Evolutionary conservation across 1,140 invertebrate genomes (phyloP).

Genomic region (Diprion similis): DNA sequence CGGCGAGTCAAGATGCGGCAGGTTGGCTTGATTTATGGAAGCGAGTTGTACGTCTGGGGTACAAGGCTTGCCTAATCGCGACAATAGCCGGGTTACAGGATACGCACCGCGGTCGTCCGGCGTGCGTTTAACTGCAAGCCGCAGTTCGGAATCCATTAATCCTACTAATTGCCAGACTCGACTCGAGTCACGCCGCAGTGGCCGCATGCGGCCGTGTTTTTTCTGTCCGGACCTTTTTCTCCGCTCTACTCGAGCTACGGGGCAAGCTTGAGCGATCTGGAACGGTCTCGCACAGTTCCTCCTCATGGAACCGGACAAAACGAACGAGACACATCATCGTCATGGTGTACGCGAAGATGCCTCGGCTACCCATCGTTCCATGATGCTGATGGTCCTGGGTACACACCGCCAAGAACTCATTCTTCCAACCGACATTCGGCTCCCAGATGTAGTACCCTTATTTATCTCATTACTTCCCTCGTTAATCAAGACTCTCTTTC

Average conservation of each 20-base stretch:
- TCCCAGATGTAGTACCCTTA: background rate
- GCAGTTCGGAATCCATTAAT: background rate
- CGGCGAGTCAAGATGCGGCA: too few species aligned
- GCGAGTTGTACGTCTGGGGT: background rate
- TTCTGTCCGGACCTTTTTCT: background rate
- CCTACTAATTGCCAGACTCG: constrained; percentile 2
- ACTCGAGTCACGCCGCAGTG: constrained; percentile 2
- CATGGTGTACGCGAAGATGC: too few species aligned
- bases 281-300: background rate
- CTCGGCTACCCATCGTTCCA: too few species aligned
- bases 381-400: too few species aligned
- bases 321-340: background rate
- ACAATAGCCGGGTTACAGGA: background rate
- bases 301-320: background rate
- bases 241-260: too few species aligned
- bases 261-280: background rate
- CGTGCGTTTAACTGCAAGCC: background rate
- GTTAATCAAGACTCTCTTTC: background rate
- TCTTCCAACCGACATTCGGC: background rate
- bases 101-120: background rate
- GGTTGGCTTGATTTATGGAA: background rate
- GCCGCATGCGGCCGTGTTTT: background rate
- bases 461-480: constrained; percentile 1
- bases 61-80: constrained; percentile 4
- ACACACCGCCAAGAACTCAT: background rate